Percentiles rank a stretch among this genome's conserved stretches.
Evolutionary conservation across 2,113 vertebrate species (phyloP).

Genomic region (Phasianus colchicus): DNA sequence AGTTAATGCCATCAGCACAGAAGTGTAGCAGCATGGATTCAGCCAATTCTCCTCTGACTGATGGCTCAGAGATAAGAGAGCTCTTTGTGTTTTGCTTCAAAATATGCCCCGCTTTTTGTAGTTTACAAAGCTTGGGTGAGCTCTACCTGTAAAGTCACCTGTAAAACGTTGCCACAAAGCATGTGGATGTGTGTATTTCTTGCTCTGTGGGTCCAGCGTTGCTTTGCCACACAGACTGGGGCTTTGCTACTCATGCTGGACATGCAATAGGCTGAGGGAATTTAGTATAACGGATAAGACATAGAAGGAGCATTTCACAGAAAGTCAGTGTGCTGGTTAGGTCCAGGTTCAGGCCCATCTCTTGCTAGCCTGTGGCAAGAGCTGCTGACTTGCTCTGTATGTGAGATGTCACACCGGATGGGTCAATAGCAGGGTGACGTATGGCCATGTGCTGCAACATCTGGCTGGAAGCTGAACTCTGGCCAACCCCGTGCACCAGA

Average conservation of each 20-base stretch:
- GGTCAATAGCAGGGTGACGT: neutral
- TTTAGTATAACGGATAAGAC: neutral
- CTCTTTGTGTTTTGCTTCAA: neutral
- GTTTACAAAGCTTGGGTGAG: neutral
- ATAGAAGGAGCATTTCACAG: neutral
- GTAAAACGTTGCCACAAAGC: neutral
- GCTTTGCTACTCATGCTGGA: neutral
- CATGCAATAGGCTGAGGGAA: neutral
- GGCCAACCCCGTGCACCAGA: conserved; percentile 1
- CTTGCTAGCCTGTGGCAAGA: neutral
- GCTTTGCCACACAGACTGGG: neutral
- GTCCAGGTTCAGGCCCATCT: neutral
- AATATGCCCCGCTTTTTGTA: neutral
- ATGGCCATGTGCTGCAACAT: conserved; percentile 52
- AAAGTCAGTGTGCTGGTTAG: neutral
- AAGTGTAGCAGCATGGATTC: neutral
- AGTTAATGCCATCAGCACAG: neutral
- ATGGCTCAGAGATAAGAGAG: neutral
- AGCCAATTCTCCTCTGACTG: neutral
- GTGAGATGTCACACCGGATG: neutral
- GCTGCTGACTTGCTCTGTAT: neutral
- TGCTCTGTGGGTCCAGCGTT: neutral
- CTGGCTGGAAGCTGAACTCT: conserved; percentile 45
- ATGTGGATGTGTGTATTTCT: neutral
- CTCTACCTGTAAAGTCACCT: neutral